A percentile compares a stretch with the other conserved stretches of the same genome.
These are phyloP conservation scores for Solenopsis fugax DNA, from an alignment of 1,140 invertebrate species.

Conservation along the genomic window DNA sequence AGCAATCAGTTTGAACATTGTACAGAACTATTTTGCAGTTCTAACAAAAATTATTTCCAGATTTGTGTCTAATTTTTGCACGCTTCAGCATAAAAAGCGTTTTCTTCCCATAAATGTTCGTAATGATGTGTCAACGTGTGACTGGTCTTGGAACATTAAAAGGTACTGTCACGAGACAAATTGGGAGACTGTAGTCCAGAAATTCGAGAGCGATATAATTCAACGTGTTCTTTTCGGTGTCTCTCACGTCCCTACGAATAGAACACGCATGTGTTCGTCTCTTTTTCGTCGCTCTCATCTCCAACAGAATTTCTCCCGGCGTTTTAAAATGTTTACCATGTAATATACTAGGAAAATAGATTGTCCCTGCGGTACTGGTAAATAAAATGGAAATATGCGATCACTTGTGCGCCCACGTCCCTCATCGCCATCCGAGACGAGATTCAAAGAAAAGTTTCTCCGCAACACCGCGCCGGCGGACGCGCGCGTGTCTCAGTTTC, in stretches of 20 bases:
- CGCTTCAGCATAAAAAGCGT: no score
- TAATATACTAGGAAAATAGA: constrained; percentile 28
- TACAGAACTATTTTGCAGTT: no score
- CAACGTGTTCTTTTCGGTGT: not conserved
- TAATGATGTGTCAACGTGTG: not conserved
- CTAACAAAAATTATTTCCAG: no score
- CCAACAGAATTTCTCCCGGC: constrained; percentile 8
- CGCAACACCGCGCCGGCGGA: not conserved
- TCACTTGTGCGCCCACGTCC: not conserved
- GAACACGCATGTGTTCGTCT: not conserved
- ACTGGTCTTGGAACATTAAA: not conserved
- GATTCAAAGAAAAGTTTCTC: constrained; percentile 54
- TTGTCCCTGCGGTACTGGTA: constrained; percentile 25
- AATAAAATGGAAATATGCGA: constrained; percentile 66
- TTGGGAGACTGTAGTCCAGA: not conserved
- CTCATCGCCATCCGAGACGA: constrained; percentile 28
- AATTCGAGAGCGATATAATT: not conserved
- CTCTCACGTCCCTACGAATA: not conserved
- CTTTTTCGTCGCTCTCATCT: not conserved
- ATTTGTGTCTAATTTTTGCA: no score
- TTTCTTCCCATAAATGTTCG: no score
- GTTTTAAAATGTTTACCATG: constrained; percentile 60
- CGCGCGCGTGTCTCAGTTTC: not conserved
- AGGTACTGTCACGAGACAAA: not conserved
- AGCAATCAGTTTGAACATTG: no score